Conservation (phyloP, 1,140 invertebrate species). For the Tetranychus urticae region DNA sequence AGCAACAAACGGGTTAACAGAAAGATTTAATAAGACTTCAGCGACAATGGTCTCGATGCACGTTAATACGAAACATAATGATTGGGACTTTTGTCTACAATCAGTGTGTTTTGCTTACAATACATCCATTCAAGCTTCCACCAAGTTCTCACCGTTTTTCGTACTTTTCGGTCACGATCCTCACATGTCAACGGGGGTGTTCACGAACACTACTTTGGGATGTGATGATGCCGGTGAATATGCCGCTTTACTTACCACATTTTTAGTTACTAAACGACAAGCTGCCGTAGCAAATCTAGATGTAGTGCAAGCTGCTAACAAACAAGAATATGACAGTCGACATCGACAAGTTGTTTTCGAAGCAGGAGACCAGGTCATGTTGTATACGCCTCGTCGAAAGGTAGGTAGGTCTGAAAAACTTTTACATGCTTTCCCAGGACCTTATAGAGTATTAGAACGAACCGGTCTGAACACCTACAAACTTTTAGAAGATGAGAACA, state of each 20-base stretch:
- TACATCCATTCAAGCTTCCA: slow-evolving; percentile 11
- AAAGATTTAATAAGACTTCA: too few relatives aligned
- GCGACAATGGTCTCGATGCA: too few relatives aligned
- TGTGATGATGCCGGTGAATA: not conserved
- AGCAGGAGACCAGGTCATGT: not conserved
- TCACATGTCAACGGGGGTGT: too few relatives aligned
- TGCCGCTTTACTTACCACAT: not conserved
- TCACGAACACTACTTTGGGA: not conserved
- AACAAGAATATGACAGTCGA: not conserved
- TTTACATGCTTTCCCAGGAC: not conserved
- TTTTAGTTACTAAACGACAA: not conserved
- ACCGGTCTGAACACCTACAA: not conserved
- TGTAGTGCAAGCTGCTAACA: not conserved
- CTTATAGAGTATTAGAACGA: not conserved
- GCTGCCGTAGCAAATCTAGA: not conserved
- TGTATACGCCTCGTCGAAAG: not conserved
- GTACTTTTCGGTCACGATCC: slow-evolving; percentile 14
- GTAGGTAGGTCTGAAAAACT: not conserved
- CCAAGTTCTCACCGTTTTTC: slow-evolving; percentile 12
- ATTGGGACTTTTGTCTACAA: not conserved
- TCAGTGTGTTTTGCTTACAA: slow-evolving; percentile 12
- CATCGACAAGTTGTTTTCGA: not conserved
- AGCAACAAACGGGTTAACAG: slow-evolving; percentile 11
- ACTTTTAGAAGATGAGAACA: not conserved
- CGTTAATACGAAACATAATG: too few relatives aligned